Base-by-base conservation (phyloP, 2,888 invertebrate genomes). In the Hydropsyche betteni region DNA sequence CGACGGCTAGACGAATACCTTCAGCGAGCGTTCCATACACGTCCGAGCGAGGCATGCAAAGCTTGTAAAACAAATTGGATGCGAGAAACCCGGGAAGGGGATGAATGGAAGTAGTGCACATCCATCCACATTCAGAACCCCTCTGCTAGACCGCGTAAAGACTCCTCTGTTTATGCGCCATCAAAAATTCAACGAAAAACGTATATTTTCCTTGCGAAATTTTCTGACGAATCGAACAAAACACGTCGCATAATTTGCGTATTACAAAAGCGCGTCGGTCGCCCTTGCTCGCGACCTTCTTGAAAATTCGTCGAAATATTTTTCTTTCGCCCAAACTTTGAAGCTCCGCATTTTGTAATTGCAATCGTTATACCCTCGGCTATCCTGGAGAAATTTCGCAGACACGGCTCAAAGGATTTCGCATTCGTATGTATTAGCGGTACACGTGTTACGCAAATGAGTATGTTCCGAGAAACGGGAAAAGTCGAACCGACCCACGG, bases 11-110 rank as follows among this genome's bases (percentile, higher is more conserved):
- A 44, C 10, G 44, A 44, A 44, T 44, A 44, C 44, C 44, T 44
- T 44, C 44, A 36, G 38, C 5, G 68, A 2, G 68, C n/a, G n/a
- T 68, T 24, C 36, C 68, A 14, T 68, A 68, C 44, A 38, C 34
- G 34, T n/a, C 68, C 8, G 58, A 34, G 12, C 10, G 44, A 68
- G 34, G 14, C n/a, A 68, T 68, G 68, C 38, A 68, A 38, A 14
- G 68, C 38, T 68, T 44, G 68, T n/a, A n/a, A 38, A 44, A 68
- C 36, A 68, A 68, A 68, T 68, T 38, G 68, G 68, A 68, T 36
- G 68, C n/a, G 33, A 34, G 44, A 12, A 68, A n/a, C 10, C 34
- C 34, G 12, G 7, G n/a, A 68, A 0, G 36, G 36, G 12, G 14
- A 58, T 58, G 14, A 24, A 58, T 58, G 16, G 16, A 58, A 58